Conservation (phyloP, 2,888 invertebrate genomes). For the Aleiodes testaceus region DNA sequence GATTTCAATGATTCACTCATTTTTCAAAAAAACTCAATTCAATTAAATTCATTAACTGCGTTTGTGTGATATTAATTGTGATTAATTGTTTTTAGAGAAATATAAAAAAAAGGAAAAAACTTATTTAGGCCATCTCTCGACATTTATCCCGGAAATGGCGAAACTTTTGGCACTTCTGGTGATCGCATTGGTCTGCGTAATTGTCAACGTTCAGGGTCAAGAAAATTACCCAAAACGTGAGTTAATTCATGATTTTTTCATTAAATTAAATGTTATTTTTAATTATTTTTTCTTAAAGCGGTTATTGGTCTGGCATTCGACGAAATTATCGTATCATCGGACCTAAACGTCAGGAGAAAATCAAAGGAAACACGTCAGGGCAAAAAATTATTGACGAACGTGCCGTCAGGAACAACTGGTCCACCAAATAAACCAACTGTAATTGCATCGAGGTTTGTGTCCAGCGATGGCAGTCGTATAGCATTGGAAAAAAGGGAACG, state of each 20-base stretch:
- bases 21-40: too few species aligned
- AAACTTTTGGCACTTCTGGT: conserved; percentile 64
- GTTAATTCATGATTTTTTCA: conserved; percentile 46
- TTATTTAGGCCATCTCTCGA: conserved; percentile 49
- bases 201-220: conserved; percentile 66
- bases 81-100: conserved; percentile 49
- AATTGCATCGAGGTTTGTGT: conserved; percentile 63
- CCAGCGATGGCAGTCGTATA: conserved; percentile 64
- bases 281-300: conserved; percentile 53
- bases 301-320: conserved; percentile 70
- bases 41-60: too few species aligned
- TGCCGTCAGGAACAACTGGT: conserved; percentile 67
- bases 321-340: conserved; percentile 73
- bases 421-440: conserved; percentile 64
- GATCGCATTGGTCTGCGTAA: conserved; percentile 61
- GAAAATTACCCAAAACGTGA: conserved; percentile 64
- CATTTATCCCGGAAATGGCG: conserved; percentile 58
- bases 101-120: conserved; percentile 47
- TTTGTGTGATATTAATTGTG: background rate
- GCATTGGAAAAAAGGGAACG: conserved; percentile 62
- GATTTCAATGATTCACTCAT: background rate
- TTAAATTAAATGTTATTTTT: too few species aligned
- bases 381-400: conserved; percentile 67
- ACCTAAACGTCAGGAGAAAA: conserved; percentile 68
- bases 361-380: conserved; percentile 70